Base-by-base conservation (phyloP, 2,888 invertebrate genomes). In the Athripsodes cinereus region DNA sequence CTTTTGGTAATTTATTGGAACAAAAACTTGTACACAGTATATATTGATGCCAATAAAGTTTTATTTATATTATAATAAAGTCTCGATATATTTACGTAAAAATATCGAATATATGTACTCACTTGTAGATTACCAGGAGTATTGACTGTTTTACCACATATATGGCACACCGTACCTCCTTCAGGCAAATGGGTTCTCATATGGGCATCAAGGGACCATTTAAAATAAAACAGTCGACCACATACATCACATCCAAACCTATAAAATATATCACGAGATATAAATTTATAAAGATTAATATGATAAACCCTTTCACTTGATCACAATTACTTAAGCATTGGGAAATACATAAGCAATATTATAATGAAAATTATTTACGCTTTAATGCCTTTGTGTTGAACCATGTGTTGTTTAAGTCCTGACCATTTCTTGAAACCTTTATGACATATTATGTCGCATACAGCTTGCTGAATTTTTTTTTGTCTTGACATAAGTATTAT, bases 381-480 rank as follows among this genome's bases (percentile, higher is more conserved):
- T 52, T 60, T 60, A 19, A 26, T 48, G 46, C 60, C 60, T 35
- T 58, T 55, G 16, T 60, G 60, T 58, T 60, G 60, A 19, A 52
- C 52, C 60, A 60, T 60, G 44, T 60, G 60, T 35, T 60, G 60
- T 20, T 60, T 60, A 11, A 60, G 52, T 34, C 60, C 60, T 2
- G 57, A 60, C 60, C 60, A 60, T 44, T 60, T 60, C 46, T 55
- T 35, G 26, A 60, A 60, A 48, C 58, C 60, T 44, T 60, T 60
- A 20, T 57, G 55, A 22, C 60, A 60, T 18, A 55, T 20, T 26
- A 52, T 57, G 22, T 10, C 5, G 26, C 60, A 60, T 52, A 57
- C 54, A 16, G 60, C 60, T 52, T 57, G 60, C 58, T 60, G 44
- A 44, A 8, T 34, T 34, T 34, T n/a, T n/a, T n/a, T n/a, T n/a